Base-by-base conservation (phyloP, 2,113 vertebrate genomes). In the Pimephales promelas region DNA sequence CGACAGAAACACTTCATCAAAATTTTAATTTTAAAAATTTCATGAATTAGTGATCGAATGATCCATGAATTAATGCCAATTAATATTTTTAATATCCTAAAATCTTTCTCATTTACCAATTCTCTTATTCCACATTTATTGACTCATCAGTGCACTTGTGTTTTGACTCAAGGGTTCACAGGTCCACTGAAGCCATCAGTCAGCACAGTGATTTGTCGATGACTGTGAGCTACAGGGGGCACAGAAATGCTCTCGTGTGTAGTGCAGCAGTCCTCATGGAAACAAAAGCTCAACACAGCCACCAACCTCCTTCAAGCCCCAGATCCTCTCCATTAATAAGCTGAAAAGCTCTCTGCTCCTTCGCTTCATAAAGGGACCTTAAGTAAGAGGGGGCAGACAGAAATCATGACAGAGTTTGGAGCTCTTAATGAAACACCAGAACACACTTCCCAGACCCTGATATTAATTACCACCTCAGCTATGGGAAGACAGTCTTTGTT, bases 341-440 rank as follows among this genome's bases (percentile, higher is more conserved):
- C 64, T 54, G 64, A 81, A 70, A 70, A 24, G 45, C 79, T 70
- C 64, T 56, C 31, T 70, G n/a, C 26, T n/a, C 28, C 47, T 56
- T 81, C 26, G 52, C 79, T 36, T 70, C 47, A 81, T 81, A 70
- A 81, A 81, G 64, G 22, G 64, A 81, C n/a, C 45, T 81, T n/a
- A 10, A 81, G 28, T 36, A 22, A n/a, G 7, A 68, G 13, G 70
- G 62, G 62, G 79, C 47, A 81, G 20, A 47, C 45, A 36, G 45
- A 70, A 81, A 52, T 81, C 62, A 54, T 62, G 16, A 54, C 64
- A 70, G 62, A 70, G 79, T 68, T 40, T 66, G 62, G 11, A 80
- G 61, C 40, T 47, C 43, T 80, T 80, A 64, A 81, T 81, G 47
- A 68, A 81, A 81, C 79, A 70, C 16, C 62, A 81, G 47, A 24